Evolutionary conservation across 2,113 vertebrate genomes (phyloP), one percentile per base, ranked within the genome.

Genomic region (Antigone vipio): DNA sequence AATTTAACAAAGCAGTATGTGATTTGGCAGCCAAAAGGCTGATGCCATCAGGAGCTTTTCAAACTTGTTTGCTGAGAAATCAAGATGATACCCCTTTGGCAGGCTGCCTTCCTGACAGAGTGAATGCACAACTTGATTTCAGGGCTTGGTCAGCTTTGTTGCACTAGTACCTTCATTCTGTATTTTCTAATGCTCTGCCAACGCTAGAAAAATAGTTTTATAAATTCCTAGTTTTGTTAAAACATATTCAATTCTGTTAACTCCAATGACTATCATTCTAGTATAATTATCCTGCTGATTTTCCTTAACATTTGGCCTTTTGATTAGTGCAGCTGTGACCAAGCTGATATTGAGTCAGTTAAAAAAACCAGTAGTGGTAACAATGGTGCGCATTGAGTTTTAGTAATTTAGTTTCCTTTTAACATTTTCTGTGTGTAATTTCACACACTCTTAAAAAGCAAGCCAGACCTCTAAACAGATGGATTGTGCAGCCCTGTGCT

Each of bases 61-160:
- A 91, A 64, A 77, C 55, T 89, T 95, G 81, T 82, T 92, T 95
- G 78, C 55, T 74, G 72, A 84, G 88, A 92, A 96, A 95, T 96
- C 82, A 94, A 92, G 82, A 88, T 59, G 88, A 96, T 95, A 93
- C 35, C 27, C 3, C 1, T 80, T 93, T 92, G 75, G 62, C 35
- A 88, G 47, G 3, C 26, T 92, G 32, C 68, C 87, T 94, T 80
- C 29, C 50, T 88, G 62, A 30, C 27, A 73, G 34, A 89, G 8
- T 66, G 38, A 90, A 89, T 47, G 38, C 32, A 55, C 75, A 86
- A 74, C 59, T 49, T 92, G 67, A 93, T 92, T 93, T 93, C 59
- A 94, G 53, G 32, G 26, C 47, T 76, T 93, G 69, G 72, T 93
- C 75, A 90, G 17, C 9, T 90, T 92, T 95, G 20, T 76, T 92